Conservation (phyloP, 2,797 vertebrate species). For the Urocyon cinereoargenteus region DNA sequence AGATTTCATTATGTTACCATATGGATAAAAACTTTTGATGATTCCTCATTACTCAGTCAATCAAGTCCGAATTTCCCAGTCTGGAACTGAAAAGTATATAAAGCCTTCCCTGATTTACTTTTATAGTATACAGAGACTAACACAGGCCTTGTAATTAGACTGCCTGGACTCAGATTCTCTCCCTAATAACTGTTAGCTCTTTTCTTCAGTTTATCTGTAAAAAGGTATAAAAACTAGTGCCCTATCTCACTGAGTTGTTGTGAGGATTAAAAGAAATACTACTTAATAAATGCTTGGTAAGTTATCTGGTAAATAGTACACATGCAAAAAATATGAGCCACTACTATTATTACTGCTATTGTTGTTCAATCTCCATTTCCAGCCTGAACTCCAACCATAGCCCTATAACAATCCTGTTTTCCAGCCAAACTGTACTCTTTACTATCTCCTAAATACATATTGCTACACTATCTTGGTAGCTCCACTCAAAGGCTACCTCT, state of each 20-base stretch:
- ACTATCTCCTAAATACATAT: not conserved
- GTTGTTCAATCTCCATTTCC: constrained; percentile 29
- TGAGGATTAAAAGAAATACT: constrained; percentile 56
- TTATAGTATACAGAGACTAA: not conserved
- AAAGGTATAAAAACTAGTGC: constrained; percentile 13
- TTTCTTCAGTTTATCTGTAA: not conserved
- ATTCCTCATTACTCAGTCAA: constrained; percentile 8
- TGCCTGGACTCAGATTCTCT: constrained; percentile 23
- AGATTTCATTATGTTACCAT: constrained; percentile 43
- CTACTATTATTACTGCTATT: not conserved
- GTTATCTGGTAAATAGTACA: constrained; percentile 39
- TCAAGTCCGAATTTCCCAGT: constrained; percentile 44
- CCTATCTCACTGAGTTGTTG: constrained; percentile 22
- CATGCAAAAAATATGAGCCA: constrained; percentile 38
- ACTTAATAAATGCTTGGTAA: not conserved
- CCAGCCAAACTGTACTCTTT: constrained; percentile 15
- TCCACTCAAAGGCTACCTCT: not conserved
- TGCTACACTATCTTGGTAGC: not conserved
- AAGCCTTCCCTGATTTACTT: not conserved
- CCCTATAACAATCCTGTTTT: constrained; percentile 19
- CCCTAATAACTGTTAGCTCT: constrained; percentile 49
- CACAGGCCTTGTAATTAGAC: constrained; percentile 24
- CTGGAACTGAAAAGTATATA: constrained; percentile 21
- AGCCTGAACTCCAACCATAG: not conserved
- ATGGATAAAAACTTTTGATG: constrained; percentile 52